Base-by-base conservation (phyloP, 2,888 invertebrate species). In the Xestia xanthographa region DNA sequence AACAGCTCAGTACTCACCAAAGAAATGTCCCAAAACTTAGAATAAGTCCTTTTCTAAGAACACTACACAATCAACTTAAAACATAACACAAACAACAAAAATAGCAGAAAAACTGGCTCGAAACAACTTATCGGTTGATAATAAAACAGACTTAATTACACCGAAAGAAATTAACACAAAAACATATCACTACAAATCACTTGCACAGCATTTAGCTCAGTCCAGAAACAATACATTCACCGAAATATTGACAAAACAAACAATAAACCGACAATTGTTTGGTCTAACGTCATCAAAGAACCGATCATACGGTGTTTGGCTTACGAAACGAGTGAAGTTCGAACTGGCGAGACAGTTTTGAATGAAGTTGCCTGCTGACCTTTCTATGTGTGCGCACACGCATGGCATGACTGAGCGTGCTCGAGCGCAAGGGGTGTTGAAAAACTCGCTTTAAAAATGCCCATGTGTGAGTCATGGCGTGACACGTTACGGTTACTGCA, bases 181-280 rank as follows among this genome's bases (percentile, higher is more conserved):
- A 80, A 88, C 81, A 85, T 72, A 87, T 85, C 84, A 88, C 78
- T 82, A 86, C 71, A 86, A 83, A 88, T 71, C 90, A 91, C 91
- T 81, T 76, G 86, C 63, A 80, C 85, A 86, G 77, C 72, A 73
- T 85, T 83, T 79, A 88, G 75, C 82, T 88, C 85, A 84, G 79
- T 86, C 85, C 86, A 90, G 89, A 89, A 89, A 91, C 90, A 89
- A 88, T 87, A 87, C 26, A 62, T 83, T 88, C 84, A 88, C 83
- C 84, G 87, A 89, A 87, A 85, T 95, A 95, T 95, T 95, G 94
- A 95, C 95, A 94, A 94, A 95, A 95, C 95, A 94, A 93, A 92
- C 89, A 90, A 87, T 88, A 90, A 90, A 91, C 92, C 87, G 90
- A 91, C 91, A 90, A 93, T 93, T 93, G 93, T 95, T 92, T 92